A percentile compares a stretch with the other conserved stretches of the same genome.
Evolutionary conservation across 2,797 vertebrate genomes (phyloP).

Genomic region (Onychomys leucogaster): DNA sequence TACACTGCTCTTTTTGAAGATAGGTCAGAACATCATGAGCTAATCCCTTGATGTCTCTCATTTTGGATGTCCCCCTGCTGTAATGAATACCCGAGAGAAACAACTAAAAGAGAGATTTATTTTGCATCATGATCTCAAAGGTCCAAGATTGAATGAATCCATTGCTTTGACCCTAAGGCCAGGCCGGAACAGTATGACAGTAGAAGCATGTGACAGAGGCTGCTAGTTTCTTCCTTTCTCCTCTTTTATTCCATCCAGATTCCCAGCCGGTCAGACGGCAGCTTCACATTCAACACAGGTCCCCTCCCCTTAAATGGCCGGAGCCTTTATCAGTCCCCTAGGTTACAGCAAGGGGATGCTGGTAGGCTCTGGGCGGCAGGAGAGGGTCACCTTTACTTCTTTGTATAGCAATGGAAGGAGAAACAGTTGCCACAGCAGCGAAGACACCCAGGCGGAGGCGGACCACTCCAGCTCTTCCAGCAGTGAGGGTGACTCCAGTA

Average conservation of each 20-base stretch:
- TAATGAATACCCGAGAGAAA: background rate
- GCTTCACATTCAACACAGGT: background rate
- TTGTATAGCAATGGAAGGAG: background rate
- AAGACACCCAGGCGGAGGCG: background rate
- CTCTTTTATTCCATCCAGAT: background rate
- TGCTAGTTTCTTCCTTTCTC: background rate
- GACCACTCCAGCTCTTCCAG: background rate
- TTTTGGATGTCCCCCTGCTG: background rate
- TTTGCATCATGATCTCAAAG: background rate
- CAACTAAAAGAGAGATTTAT: background rate
- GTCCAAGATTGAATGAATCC: background rate
- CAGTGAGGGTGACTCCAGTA: background rate
- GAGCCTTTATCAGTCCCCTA: constrained; percentile 27
- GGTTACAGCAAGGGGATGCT: background rate
- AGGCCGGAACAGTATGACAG: background rate
- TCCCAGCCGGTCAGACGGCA: background rate
- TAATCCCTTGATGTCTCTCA: background rate
- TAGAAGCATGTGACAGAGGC: background rate
- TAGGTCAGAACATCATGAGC: background rate
- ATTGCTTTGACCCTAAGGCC: background rate
- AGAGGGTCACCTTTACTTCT: background rate
- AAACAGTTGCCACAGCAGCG: background rate
- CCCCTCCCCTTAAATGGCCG: background rate
- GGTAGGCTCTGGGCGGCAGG: background rate
- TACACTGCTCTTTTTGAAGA: background rate